These are phyloP conservation scores for Sapayoa aenigma DNA, from an alignment of 2,113 vertebrate genomes.

Conservation along the genomic window DNA sequence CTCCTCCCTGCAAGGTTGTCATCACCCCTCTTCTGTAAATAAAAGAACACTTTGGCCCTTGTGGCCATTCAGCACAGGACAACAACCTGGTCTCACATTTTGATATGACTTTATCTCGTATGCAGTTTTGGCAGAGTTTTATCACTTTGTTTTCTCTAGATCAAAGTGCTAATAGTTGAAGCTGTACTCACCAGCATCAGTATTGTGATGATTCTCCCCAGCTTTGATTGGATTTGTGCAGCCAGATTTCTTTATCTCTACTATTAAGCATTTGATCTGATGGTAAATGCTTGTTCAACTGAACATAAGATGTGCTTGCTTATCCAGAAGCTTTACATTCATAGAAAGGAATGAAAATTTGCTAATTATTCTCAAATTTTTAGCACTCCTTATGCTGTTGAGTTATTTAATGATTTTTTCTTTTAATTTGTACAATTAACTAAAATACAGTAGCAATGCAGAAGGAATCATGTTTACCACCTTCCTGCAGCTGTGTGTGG, in stretches of 20 bases:
- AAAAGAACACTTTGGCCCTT: background rate
- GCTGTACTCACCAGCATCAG: background rate
- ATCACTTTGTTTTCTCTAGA: background rate
- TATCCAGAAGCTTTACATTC: slow-evolving; percentile 45
- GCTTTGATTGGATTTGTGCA: slow-evolving; percentile 36
- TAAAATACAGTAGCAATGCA: background rate
- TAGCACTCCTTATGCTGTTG: slow-evolving; percentile 6
- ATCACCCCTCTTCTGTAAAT: background rate
- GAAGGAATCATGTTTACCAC: background rate
- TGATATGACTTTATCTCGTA: background rate
- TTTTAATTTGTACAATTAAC: slow-evolving; percentile 34
- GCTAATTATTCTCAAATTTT: slow-evolving; percentile 44
- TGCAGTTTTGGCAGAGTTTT: background rate
- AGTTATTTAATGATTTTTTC: background rate
- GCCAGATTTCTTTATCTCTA: background rate
- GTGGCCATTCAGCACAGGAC: background rate
- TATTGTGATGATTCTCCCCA: background rate
- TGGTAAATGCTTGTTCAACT: slow-evolving; percentile 41
- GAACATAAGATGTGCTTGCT: slow-evolving; percentile 38
- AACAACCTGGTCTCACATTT: background rate
- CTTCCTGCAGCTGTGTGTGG: background rate
- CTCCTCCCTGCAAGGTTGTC: background rate
- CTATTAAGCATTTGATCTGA: slow-evolving; percentile 45
- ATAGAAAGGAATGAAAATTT: slow-evolving; percentile 46
- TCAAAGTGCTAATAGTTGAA: background rate